Evolutionary conservation across 2,797 vertebrate species (phyloP), one percentile per base, ranked within the genome.

Genomic region (Chelmon rostratus): DNA sequence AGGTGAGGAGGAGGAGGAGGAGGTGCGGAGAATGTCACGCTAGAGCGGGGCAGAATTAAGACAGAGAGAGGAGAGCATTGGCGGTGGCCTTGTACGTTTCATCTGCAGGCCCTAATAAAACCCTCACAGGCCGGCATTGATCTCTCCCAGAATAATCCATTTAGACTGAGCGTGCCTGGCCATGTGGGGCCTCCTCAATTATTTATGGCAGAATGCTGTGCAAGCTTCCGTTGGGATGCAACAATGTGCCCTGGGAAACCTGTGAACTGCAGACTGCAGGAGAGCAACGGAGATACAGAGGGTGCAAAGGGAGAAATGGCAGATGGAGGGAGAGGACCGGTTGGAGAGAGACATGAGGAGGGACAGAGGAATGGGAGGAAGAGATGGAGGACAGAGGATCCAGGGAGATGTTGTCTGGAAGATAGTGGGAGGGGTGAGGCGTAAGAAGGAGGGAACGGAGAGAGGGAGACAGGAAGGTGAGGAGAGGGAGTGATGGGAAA

Each of bases 71-170:
- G 64, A 65, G 76, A 86, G 75, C 82, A 77, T 86, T 87, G 87
- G 84, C 21, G 57, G 83, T 91, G 85, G 91, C 91, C 90, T 92
- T 92, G 91, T 87, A 90, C 79, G 82, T 92, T 94, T 94, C 93
- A 91, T 93, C 88, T 91, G 85, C 82, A 89, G 87, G 85, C 84
- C 84, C 92, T 92, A 92, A 95, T 94, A 94, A 94, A 94, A 94
- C 91, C 88, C 90, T 93, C 88, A 92, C 91, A 89, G 90, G 73
- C 90, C 85, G 4, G 87, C 93, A 95, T 95, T 94, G 93, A 94
- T 95, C 92, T 92, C 91, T 86, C 88, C 81, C 89, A 93, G 88
- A 91, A 94, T 94, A 94, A 95, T 95, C 93, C 91, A 94, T 94
- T 95, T 94, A 94, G 93, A 92, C 88, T 92, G 88, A 87, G 91